Percentiles rank a stretch among this genome's conserved stretches.
phyloP scores from a whole-genome alignment of 1,140 invertebrate genomes.

The Sweltsa coloradensis region DNA sequence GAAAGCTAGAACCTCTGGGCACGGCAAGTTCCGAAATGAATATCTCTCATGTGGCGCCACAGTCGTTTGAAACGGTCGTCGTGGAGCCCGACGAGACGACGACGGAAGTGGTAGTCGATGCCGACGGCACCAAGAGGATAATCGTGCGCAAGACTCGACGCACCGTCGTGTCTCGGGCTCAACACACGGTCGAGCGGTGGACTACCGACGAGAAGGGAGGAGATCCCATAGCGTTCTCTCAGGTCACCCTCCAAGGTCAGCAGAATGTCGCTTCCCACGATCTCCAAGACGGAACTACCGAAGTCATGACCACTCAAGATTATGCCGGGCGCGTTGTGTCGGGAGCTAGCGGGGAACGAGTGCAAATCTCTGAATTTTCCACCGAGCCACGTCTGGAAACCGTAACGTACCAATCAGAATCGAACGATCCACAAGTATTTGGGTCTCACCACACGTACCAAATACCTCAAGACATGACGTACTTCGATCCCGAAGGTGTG shows the following conservation, averaged over 20 bases:
- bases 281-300: conserved; percentile 44
- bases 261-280: conserved; percentile 45
- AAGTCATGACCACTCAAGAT: conserved; percentile 44
- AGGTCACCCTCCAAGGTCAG: conserved; percentile 47
- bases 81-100: conserved; percentile 61
- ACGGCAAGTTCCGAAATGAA: conserved; percentile 46
- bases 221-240: conserved; percentile 44
- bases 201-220: conserved; percentile 13
- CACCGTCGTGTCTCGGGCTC: conserved; percentile 37
- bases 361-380: conserved; percentile 49
- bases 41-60: conserved; percentile 50
- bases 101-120: conserved; percentile 66
- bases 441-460: neutral
- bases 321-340: conserved; percentile 46
- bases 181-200: conserved; percentile 29
- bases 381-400: conserved; percentile 38
- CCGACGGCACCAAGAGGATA: conserved; percentile 68
- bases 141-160: conserved; percentile 50
- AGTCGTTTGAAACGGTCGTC: conserved; percentile 63
- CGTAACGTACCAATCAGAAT: conserved; percentile 28
- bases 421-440: neutral
- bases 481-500: neutral
- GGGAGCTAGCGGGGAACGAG: conserved; percentile 41
- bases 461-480: neutral
- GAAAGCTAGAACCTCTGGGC: neutral